phyloP scores from a whole-genome alignment of 2,797 vertebrate species.

The Octomys mimax region DNA sequence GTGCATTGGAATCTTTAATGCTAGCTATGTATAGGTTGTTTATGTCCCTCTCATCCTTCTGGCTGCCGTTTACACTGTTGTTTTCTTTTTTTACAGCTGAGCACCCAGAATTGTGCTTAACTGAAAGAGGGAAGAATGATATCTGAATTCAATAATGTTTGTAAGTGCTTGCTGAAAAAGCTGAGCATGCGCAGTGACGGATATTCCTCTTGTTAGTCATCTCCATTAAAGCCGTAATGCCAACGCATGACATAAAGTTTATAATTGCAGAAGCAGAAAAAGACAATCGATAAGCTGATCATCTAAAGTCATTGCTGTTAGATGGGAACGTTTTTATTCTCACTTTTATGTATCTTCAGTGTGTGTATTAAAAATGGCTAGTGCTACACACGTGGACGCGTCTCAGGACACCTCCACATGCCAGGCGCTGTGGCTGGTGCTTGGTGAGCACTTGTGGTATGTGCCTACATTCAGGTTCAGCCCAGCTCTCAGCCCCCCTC shows the following conservation, averaged over 20 bases:
- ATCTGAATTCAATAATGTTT: not conserved
- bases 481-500: not conserved
- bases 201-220: not conserved
- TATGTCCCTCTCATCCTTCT: not conserved
- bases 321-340: not conserved
- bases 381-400: not conserved
- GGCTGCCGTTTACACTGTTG: not conserved
- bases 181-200: not conserved
- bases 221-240: not conserved
- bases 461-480: not conserved
- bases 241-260: not conserved
- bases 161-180: not conserved
- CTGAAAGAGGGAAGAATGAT: not conserved
- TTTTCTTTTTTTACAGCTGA: not conserved
- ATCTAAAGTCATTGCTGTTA: not conserved
- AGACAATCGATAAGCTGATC: not conserved
- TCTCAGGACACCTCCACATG: not conserved
- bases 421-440: not conserved
- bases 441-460: not conserved
- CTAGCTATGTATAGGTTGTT: not conserved
- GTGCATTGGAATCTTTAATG: slow-evolving; percentile 33
- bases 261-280: slow-evolving; percentile 13
- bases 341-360: not conserved
- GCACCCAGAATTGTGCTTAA: not conserved
- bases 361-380: not conserved